Conservation (phyloP, 2,797 vertebrate species). For the Danio jaintianensis region DNA sequence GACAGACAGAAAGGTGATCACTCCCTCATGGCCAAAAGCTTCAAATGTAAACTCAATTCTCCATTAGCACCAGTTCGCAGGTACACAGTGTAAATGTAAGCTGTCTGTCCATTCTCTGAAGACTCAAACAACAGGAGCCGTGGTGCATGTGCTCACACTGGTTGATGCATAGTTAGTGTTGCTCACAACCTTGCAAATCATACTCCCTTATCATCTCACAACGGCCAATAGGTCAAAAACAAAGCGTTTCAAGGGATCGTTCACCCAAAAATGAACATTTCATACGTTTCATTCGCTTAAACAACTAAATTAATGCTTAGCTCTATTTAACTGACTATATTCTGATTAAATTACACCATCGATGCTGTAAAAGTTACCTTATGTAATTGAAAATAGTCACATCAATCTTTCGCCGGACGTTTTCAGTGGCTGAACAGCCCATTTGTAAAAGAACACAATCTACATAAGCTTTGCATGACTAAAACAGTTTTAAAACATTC, state of each 20-base stretch:
- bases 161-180: background rate
- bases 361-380: too few relatives aligned
- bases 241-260: background rate
- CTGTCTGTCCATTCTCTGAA: background rate
- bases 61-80: conserved; percentile 8
- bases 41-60: conserved; percentile 39
- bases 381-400: too few relatives aligned
- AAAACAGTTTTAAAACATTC: too few relatives aligned
- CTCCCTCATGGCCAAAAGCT: conserved; percentile 31
- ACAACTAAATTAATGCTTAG: too few relatives aligned
- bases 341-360: too few relatives aligned
- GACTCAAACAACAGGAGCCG: conserved; percentile 48
- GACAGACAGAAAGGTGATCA: conserved; percentile 28
- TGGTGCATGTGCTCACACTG: background rate
- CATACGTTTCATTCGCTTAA: too few relatives aligned
- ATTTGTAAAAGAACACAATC: too few relatives aligned
- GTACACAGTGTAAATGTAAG: background rate
- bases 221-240: background rate
- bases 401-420: too few relatives aligned
- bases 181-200: background rate
- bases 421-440: too few relatives aligned
- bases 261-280: too few relatives aligned
- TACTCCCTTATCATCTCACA: background rate
- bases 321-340: too few relatives aligned
- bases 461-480: too few relatives aligned